These are phyloP conservation scores for Sarcophaga subvicina DNA, from an alignment of 2,888 invertebrate species.

Conservation along the genomic window DNA sequence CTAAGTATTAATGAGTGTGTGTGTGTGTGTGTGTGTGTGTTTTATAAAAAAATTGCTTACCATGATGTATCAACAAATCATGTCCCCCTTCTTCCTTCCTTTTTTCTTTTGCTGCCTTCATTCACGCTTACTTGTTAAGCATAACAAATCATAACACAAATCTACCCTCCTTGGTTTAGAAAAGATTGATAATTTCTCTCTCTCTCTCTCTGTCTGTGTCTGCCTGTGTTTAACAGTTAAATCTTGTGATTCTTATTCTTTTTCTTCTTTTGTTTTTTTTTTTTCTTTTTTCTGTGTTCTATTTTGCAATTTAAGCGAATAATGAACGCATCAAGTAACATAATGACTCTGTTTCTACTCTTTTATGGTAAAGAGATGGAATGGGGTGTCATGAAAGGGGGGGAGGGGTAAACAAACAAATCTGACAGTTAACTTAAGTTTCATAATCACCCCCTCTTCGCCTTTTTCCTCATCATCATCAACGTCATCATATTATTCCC, in stretches of 20 bases:
- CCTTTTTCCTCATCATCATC: neutral
- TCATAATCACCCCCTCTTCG: neutral
- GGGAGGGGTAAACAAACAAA: slow-evolving; percentile 16
- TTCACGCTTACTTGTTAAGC: slow-evolving; percentile 10
- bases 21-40: slow-evolving; percentile 56
- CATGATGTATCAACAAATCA: neutral
- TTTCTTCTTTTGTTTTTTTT: no score
- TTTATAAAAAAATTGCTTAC: slow-evolving; percentile 69
- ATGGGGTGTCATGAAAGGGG: neutral
- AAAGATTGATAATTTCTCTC: neutral
- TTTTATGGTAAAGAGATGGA: slow-evolving; percentile 63
- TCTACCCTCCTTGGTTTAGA: slow-evolving; percentile 47
- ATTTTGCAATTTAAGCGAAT: slow-evolving; percentile 78
- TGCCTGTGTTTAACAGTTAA: neutral
- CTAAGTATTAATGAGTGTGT: slow-evolving; percentile 6
- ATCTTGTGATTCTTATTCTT: slow-evolving; percentile 36
- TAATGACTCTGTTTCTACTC: slow-evolving; percentile 73
- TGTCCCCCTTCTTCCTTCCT: neutral
- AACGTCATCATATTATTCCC: no score
- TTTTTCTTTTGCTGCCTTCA: neutral
- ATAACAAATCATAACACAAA: slow-evolving; percentile 45
- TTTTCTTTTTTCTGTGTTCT: slow-evolving; percentile 25
- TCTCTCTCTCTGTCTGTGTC: neutral
- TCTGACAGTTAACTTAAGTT: slow-evolving; percentile 72
- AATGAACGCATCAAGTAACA: slow-evolving; percentile 80